These are phyloP conservation scores for Linnaemya tessellans DNA, from an alignment of 2,888 invertebrate genomes.

Conservation along the genomic window DNA sequence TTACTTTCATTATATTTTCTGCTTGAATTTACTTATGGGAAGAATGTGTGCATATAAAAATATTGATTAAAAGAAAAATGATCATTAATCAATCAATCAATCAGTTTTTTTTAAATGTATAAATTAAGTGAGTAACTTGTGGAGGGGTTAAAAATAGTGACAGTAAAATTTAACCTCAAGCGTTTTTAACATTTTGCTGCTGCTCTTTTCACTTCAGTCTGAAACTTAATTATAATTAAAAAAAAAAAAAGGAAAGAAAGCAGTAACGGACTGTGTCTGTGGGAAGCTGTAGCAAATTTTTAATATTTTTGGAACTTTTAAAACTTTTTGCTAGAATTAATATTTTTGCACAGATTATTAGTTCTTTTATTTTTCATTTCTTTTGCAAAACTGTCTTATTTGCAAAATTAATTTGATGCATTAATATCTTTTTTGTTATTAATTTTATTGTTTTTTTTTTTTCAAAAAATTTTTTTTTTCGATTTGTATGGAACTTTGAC, in stretches of 20 bases:
- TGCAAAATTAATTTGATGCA: constrained; percentile 11
- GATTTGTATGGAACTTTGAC: constrained; percentile 61
- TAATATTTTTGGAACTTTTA: not conserved
- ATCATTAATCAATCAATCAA: constrained; percentile 47
- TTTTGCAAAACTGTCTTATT: too few relatives aligned
- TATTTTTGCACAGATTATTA: constrained; percentile 20
- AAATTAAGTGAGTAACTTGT: not conserved
- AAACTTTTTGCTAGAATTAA: not conserved
- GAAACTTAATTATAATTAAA: not conserved
- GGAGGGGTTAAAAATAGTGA: constrained; percentile 6
- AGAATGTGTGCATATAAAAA: not conserved
- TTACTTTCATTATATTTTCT: not conserved
- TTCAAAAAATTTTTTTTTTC: not conserved
- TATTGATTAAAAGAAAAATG: not conserved
- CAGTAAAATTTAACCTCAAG: not conserved
- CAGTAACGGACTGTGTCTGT: not conserved
- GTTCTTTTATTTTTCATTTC: not conserved
- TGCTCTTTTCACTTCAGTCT: not conserved
- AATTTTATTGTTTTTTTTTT: too few relatives aligned
- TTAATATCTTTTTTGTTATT: not conserved
- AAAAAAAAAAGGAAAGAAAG: not conserved
- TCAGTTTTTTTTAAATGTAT: not conserved
- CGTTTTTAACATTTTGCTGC: constrained; percentile 6
- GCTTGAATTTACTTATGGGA: not conserved
- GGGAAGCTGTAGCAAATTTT: not conserved